Percentiles rank a stretch among this genome's conserved stretches.
phyloP scores from a whole-genome alignment of 1,140 invertebrate species.

The Sesamia nonagrioides region DNA sequence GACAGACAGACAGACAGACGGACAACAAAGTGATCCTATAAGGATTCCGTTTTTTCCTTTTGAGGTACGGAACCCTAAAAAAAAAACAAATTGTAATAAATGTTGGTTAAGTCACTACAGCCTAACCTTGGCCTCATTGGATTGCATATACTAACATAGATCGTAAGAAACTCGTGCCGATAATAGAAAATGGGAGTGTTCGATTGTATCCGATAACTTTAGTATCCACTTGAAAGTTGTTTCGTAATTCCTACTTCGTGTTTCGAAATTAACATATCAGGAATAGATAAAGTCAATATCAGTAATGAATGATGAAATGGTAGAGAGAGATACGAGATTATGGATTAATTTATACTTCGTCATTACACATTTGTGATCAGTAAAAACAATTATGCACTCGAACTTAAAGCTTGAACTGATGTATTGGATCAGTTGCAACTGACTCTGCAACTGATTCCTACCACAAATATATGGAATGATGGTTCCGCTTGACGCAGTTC shows the following conservation, averaged over 20 bases:
- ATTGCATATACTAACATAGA: not conserved
- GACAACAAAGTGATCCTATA: too few species aligned
- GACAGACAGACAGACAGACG: too few species aligned
- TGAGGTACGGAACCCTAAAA: not conserved
- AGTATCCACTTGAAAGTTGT: slow-evolving; percentile 19
- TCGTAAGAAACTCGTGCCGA: slow-evolving; percentile 11
- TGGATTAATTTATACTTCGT: too few species aligned
- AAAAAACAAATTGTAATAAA: not conserved
- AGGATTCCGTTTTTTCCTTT: too few species aligned
- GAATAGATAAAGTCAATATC: not conserved
- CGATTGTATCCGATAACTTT: slow-evolving; percentile 4
- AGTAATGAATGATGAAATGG: not conserved
- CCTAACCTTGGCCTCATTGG: not conserved
- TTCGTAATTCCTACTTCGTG: not conserved
- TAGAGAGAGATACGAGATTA: not conserved
- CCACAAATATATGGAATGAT: too few species aligned
- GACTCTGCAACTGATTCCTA: too few species aligned
- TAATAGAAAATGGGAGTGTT: slow-evolving; percentile 29
- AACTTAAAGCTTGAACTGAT: too few species aligned
- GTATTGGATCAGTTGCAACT: too few species aligned
- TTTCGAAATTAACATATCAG: not conserved
- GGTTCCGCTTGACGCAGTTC: too few species aligned
- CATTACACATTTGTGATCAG: too few species aligned
- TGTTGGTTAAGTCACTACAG: not conserved
- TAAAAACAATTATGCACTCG: too few species aligned